Evolutionary conservation across 1,140 invertebrate genomes (phyloP).

Genomic region (Halictus rubicundus): DNA sequence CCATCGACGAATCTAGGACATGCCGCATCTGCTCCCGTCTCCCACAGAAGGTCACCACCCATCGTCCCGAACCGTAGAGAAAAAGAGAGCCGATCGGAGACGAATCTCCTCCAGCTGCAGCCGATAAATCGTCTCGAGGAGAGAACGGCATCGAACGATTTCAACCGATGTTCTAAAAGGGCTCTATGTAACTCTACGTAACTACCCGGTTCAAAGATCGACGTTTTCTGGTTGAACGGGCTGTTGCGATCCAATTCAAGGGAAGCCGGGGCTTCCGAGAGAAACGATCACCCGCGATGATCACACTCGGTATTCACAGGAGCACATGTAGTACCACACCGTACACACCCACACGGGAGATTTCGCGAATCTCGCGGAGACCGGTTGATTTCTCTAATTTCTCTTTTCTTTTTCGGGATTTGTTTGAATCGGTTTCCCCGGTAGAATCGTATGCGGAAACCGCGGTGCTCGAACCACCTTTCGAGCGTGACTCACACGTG

Average conservation of each 20-base stretch:
- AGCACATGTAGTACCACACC: constrained; percentile 25
- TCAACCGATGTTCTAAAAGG: background rate
- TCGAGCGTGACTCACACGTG: constrained; percentile 24
- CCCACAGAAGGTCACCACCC: constrained; percentile 33
- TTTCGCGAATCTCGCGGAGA: constrained; percentile 31
- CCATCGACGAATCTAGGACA: constrained; percentile 5
- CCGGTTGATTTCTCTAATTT: background rate
- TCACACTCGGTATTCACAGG: constrained; percentile 29
- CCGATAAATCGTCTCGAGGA: constrained; percentile 23
- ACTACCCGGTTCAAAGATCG: background rate
- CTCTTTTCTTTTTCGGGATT: background rate
- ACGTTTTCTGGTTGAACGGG: background rate
- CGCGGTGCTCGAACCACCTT: background rate
- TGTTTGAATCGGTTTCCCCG: no score
- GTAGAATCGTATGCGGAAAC: no score
- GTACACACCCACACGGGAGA: constrained; percentile 44
- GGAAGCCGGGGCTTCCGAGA: background rate
- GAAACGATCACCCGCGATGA: constrained; percentile 22
- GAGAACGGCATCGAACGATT: background rate
- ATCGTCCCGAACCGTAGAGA: background rate
- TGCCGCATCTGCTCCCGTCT: background rate
- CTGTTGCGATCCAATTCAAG: constrained; percentile 15
- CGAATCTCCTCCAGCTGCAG: background rate
- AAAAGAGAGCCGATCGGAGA: no score
- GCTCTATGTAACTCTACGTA: no score